Percentiles rank a stretch among this genome's conserved stretches.
Conservation (phyloP, 2,888 invertebrate genomes). For the Agonopterix alstromeriana region DNA sequence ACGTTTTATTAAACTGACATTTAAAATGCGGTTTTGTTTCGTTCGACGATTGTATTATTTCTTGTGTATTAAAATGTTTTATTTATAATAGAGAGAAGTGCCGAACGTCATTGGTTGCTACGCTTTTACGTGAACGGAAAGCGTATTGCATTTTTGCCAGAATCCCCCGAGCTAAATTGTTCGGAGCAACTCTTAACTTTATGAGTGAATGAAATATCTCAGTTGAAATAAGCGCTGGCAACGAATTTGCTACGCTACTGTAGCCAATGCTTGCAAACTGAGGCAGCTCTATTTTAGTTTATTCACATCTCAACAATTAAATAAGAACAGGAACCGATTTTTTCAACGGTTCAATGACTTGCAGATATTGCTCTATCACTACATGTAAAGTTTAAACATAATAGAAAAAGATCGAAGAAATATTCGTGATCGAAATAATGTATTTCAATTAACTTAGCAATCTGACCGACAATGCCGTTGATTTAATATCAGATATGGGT, state of each 20-base stretch:
- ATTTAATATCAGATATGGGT: too few relatives aligned
- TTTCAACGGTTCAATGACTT: not conserved
- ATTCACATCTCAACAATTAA: not conserved
- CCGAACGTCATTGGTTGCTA: conserved; percentile 1
- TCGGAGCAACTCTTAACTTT: not conserved
- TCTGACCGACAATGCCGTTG: too few relatives aligned
- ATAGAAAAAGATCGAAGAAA: too few relatives aligned
- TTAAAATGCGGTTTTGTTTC: too few relatives aligned
- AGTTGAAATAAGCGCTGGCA: not conserved
- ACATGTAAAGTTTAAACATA: too few relatives aligned
- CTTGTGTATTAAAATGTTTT: too few relatives aligned
- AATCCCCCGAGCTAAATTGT: conserved; percentile 5
- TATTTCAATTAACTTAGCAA: too few relatives aligned
- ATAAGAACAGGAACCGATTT: not conserved
- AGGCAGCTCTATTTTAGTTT: not conserved
- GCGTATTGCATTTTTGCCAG: conserved; percentile 8
- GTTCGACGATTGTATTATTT: too few relatives aligned
- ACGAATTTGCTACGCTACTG: conserved; percentile 12
- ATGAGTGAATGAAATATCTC: not conserved
- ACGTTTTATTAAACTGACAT: too few relatives aligned
- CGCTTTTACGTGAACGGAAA: conserved; percentile 16
- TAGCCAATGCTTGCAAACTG: not conserved
- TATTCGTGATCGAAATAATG: too few relatives aligned
- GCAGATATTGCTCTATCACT: not conserved
- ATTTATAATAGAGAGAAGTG: too few relatives aligned